Percentiles rank a stretch among this genome's conserved stretches.
Evolutionary conservation across 2,888 invertebrate species (phyloP).

Genomic region (Caenorhabditis afra): DNA sequence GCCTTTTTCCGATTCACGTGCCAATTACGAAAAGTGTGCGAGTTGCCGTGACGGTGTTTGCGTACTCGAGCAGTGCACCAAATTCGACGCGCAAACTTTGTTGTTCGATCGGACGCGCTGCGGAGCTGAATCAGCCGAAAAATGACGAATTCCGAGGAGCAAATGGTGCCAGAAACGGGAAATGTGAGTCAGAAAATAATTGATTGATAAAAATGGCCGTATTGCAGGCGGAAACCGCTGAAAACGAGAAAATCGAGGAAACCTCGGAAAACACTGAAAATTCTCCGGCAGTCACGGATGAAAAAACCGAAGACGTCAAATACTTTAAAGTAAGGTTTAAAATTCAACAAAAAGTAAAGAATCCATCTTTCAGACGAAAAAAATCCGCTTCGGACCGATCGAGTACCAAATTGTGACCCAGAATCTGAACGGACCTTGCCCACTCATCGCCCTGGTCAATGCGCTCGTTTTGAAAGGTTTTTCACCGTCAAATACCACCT

Average conservation of each 20-base stretch:
- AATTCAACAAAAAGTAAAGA: not conserved
- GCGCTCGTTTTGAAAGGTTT: slow-evolving; percentile 82
- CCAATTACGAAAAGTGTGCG: slow-evolving; percentile 14
- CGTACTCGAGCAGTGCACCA: slow-evolving; percentile 18
- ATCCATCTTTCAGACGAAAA: slow-evolving; percentile 82
- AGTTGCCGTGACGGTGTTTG: slow-evolving; percentile 21
- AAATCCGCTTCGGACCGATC: slow-evolving; percentile 81
- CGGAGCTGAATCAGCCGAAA: not conserved
- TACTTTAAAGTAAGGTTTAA: slow-evolving; percentile 7
- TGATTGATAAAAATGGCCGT: no score
- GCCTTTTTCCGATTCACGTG: slow-evolving; percentile 33
- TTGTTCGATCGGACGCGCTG: not conserved
- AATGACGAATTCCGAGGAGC: slow-evolving; percentile 16
- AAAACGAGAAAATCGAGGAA: not conserved
- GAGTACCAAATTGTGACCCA: slow-evolving; percentile 83
- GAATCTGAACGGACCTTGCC: slow-evolving; percentile 85
- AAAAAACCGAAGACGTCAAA: slow-evolving; percentile 10
- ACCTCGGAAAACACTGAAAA: slow-evolving; percentile 9
- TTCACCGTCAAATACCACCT: not conserved
- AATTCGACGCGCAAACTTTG: slow-evolving; percentile 23
- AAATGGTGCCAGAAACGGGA: no score
- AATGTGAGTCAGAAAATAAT: no score
- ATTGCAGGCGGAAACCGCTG: not conserved
- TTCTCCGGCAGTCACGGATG: not conserved
- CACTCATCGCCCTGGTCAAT: slow-evolving; percentile 84